Conservation (phyloP, 2,797 vertebrate genomes). For the Myotis pilosus region DNA sequence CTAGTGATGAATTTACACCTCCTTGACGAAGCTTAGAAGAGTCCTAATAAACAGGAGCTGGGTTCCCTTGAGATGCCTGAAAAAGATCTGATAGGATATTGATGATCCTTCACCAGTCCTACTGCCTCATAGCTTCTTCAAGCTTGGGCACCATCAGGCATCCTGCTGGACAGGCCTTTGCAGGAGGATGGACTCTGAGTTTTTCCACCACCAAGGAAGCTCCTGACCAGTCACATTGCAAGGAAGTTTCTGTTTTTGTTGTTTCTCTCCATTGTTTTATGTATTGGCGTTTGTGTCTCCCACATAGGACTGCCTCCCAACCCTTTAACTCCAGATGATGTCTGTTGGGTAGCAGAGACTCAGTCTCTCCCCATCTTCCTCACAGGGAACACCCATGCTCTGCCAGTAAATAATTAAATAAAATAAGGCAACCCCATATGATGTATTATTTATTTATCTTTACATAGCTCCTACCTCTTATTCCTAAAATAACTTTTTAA, state of each 20-base stretch:
- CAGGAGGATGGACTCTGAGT: not conserved
- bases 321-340: not conserved
- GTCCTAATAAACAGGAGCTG: not conserved
- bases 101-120: not conserved
- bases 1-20: not conserved
- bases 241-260: not conserved
- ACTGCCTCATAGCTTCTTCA: not conserved
- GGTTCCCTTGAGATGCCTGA: not conserved
- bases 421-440: not conserved
- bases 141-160: fast-evolving
- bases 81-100: not conserved
- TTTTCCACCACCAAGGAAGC: not conserved
- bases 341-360: not conserved
- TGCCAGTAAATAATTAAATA: not conserved
- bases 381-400: not conserved
- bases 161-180: not conserved
- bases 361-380: not conserved
- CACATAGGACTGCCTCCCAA: not conserved
- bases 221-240: not conserved
- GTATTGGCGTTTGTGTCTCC: not conserved
- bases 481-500: not conserved
- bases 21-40: not conserved
- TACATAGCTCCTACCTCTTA: not conserved
- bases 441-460: not conserved
- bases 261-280: not conserved